Percentiles rank a stretch among this genome's conserved stretches.
These are phyloP conservation scores for Muschampia staudingeri DNA, from an alignment of 2,888 invertebrate genomes.

Conservation along the genomic window DNA sequence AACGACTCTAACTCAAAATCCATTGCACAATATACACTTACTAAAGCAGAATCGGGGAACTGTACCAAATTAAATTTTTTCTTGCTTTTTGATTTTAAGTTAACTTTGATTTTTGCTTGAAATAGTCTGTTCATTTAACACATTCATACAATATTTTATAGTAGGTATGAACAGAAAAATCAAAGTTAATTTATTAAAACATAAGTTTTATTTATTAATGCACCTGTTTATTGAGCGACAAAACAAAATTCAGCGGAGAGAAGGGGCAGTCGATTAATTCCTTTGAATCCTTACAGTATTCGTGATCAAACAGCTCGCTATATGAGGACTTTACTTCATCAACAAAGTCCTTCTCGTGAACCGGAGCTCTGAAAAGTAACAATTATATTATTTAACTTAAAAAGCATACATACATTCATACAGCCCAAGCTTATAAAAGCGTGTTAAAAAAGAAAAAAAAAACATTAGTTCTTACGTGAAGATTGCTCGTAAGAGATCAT, in stretches of 20 bases:
- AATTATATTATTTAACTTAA: neutral
- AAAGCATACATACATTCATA: too few species aligned
- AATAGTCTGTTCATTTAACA: too few species aligned
- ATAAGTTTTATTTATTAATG: neutral
- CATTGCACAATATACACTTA: too few species aligned
- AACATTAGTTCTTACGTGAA: slow-evolving; percentile 88
- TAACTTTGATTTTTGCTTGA: too few species aligned
- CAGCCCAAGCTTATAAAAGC: too few species aligned
- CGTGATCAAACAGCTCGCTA: slow-evolving; percentile 77
- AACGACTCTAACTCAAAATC: too few species aligned
- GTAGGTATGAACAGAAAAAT: neutral
- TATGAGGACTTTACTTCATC: slow-evolving; percentile 77
- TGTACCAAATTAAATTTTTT: too few species aligned
- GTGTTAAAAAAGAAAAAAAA: too few species aligned
- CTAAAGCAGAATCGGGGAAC: too few species aligned
- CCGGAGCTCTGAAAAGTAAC: slow-evolving; percentile 76
- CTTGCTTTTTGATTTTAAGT: too few species aligned
- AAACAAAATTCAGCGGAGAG: slow-evolving; percentile 77
- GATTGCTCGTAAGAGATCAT: slow-evolving; percentile 92
- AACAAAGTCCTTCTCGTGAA: slow-evolving; percentile 78
- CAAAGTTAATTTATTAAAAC: neutral
- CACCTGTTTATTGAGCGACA: slow-evolving; percentile 78
- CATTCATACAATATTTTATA: neutral
- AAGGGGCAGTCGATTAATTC: slow-evolving; percentile 78
- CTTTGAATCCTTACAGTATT: slow-evolving; percentile 73